Percentiles rank a stretch among this genome's conserved stretches.
Evolutionary conservation across 2,797 vertebrate genomes (phyloP).

Genomic region (Crenuchus spilurus): DNA sequence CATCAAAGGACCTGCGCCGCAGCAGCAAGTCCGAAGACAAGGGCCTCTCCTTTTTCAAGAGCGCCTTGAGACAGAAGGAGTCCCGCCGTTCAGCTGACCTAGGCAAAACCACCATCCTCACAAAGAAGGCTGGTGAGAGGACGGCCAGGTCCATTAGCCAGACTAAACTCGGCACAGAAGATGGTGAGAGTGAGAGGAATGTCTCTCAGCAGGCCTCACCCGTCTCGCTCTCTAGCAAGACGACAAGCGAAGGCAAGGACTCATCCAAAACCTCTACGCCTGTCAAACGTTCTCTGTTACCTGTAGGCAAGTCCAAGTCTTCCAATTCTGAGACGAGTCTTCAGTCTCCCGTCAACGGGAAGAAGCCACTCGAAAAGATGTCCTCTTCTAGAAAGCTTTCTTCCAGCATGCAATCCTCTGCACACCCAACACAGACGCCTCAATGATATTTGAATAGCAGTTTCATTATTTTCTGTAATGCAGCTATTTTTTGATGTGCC

Average conservation of each 20-base stretch:
- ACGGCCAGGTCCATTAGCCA: slow-evolving; percentile 77
- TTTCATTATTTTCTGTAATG: slow-evolving; percentile 77
- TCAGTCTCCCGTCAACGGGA: slow-evolving; percentile 82
- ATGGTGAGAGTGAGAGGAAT: slow-evolving; percentile 56
- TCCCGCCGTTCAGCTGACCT: slow-evolving; percentile 91
- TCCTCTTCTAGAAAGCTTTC: slow-evolving; percentile 85
- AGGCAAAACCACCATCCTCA: slow-evolving; percentile 87
- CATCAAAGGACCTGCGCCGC: slow-evolving; percentile 81
- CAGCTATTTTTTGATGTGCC: slow-evolving; percentile 89
- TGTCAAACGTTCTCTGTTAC: slow-evolving; percentile 86
- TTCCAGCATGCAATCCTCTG: slow-evolving; percentile 88
- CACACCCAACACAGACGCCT: slow-evolving; percentile 88
- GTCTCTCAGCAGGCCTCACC: slow-evolving; percentile 65
- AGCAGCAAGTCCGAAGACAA: slow-evolving; percentile 94
- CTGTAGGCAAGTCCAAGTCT: slow-evolving; percentile 91
- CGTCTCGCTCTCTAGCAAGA: slow-evolving; percentile 64
- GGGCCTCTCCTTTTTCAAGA: slow-evolving; percentile 94
- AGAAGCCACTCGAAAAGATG: slow-evolving; percentile 83
- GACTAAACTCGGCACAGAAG: slow-evolving; percentile 71
- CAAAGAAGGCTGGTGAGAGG: slow-evolving; percentile 83
- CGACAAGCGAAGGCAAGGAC: slow-evolving; percentile 73
- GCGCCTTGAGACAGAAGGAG: slow-evolving; percentile 92
- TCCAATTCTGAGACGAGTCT: slow-evolving; percentile 81
- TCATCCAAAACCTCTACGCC: slow-evolving; percentile 79
- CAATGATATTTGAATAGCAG: slow-evolving; percentile 79